Evolutionary conservation across 1,140 invertebrate genomes (phyloP).

Genomic region (Zophobas morio): DNA sequence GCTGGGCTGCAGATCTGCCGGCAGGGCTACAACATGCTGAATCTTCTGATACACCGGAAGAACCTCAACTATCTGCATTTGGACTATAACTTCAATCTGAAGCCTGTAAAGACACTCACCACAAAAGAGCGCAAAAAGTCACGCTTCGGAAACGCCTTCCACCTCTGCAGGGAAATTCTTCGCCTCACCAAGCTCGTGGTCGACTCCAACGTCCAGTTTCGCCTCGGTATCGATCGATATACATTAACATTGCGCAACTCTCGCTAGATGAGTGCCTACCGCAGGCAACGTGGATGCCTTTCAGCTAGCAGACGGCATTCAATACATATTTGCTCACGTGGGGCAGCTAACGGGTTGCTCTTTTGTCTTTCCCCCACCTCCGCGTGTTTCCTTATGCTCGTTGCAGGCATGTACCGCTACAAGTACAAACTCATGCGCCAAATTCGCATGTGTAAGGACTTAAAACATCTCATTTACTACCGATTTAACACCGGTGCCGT

Average conservation of each 20-base stretch:
- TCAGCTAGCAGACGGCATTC: constrained; percentile 98
- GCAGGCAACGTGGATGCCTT: constrained; percentile 99
- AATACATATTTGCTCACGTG: constrained; percentile 99
- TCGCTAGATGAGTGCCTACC: too few species aligned
- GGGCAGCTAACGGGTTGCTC: constrained; percentile 98
- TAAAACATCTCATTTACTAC: constrained; percentile 99
- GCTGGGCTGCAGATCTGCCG: constrained; percentile 97
- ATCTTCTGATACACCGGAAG: constrained; percentile 98
- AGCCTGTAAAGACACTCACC: constrained; percentile 99
- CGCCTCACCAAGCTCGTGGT: constrained; percentile 98
- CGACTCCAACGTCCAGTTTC: constrained; percentile 99
- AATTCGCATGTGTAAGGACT: constrained; percentile 99
- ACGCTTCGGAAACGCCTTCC: constrained; percentile 99
- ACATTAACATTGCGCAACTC: too few species aligned
- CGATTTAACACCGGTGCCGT: constrained; percentile 99
- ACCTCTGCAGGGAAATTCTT: constrained; percentile 98
- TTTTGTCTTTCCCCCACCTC: too few species aligned
- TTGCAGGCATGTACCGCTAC: constrained; percentile 99
- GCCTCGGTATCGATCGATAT: too few species aligned
- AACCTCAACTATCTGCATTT: constrained; percentile 99
- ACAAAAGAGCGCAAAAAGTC: constrained; percentile 99
- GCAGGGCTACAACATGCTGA: constrained; percentile 99
- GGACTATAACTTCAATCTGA: constrained; percentile 99
- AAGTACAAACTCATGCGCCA: constrained; percentile 99
- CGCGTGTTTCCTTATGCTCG: too few species aligned